Percentiles rank a stretch among this genome's conserved stretches.
Conservation (phyloP, 2,113 vertebrate species). For the Aegotheles bennettii region DNA sequence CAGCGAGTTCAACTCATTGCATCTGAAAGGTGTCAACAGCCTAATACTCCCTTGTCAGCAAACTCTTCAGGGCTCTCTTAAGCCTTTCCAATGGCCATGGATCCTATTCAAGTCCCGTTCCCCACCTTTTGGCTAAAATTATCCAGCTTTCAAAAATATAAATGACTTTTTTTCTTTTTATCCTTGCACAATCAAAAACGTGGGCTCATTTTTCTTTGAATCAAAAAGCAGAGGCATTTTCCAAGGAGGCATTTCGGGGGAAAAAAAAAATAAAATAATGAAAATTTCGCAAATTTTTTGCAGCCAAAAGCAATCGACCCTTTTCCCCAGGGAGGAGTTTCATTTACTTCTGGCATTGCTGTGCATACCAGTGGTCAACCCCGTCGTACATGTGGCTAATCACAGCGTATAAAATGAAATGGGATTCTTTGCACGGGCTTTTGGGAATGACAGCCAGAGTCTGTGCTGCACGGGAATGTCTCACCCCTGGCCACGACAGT, state of each 20-base stretch:
- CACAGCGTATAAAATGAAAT: not conserved
- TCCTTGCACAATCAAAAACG: not conserved
- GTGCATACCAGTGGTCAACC: not conserved
- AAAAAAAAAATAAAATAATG: not conserved
- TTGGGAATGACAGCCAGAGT: not conserved
- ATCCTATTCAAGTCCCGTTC: not conserved
- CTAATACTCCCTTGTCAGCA: conserved; percentile 11
- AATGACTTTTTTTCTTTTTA: not conserved
- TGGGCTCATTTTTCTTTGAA: not conserved
- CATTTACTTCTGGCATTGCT: not conserved
- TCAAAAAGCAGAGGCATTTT: not conserved
- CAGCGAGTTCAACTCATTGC: not conserved
- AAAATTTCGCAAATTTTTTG: not conserved
- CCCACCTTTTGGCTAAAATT: not conserved
- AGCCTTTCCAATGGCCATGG: not conserved
- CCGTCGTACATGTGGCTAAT: not conserved
- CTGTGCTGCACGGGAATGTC: not conserved
- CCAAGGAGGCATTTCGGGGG: not conserved
- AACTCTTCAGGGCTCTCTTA: not conserved
- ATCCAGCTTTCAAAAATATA: not conserved
- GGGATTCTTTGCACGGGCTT: not conserved
- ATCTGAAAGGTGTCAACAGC: conserved; percentile 20
- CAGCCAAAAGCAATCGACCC: not conserved
- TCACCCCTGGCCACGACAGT: accelerated
- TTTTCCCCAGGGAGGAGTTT: not conserved